These are phyloP conservation scores for Macrosteles quadrilineatus DNA, from an alignment of 1,140 invertebrate species.

Conservation along the genomic window DNA sequence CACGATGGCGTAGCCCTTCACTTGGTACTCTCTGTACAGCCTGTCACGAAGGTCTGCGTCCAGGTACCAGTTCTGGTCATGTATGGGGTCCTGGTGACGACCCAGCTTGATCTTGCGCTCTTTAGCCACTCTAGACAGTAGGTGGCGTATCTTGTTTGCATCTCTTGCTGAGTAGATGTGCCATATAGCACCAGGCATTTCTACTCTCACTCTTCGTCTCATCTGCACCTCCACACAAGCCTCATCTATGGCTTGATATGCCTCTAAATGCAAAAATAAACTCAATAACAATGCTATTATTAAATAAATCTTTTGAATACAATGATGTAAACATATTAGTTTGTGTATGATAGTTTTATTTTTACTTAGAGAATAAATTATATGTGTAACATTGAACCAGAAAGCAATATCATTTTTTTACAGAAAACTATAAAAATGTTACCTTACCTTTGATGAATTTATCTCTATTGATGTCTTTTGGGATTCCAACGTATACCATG, in stretches of 20 bases:
- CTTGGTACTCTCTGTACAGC: constrained; percentile 88
- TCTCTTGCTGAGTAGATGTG: constrained; percentile 95
- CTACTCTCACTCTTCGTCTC: constrained; percentile 67
- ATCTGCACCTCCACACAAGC: constrained; percentile 91
- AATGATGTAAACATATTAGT: no score
- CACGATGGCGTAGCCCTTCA: constrained; percentile 92
- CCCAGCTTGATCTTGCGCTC: constrained; percentile 86
- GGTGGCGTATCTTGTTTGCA: constrained; percentile 93
- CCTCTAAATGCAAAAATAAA: constrained; percentile 58
- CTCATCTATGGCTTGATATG: constrained; percentile 84
- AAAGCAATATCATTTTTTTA: no score
- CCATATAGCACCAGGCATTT: constrained; percentile 92
- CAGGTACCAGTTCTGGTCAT: constrained; percentile 96
- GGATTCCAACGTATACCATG: constrained; percentile 94
- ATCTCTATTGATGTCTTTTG: constrained; percentile 59
- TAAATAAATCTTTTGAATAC: no score
- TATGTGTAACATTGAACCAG: no score
- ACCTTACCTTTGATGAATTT: no score
- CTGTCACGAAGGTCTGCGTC: constrained; percentile 84
- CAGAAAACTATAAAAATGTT: no score
- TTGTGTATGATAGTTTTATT: no score
- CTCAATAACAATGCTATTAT: constrained; percentile 43
- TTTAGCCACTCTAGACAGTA: constrained; percentile 87
- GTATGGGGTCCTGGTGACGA: constrained; percentile 93
- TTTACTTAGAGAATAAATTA: no score